These are phyloP conservation scores for Gambusia affinis DNA, from an alignment of 2,113 vertebrate species.

Conservation along the genomic window DNA sequence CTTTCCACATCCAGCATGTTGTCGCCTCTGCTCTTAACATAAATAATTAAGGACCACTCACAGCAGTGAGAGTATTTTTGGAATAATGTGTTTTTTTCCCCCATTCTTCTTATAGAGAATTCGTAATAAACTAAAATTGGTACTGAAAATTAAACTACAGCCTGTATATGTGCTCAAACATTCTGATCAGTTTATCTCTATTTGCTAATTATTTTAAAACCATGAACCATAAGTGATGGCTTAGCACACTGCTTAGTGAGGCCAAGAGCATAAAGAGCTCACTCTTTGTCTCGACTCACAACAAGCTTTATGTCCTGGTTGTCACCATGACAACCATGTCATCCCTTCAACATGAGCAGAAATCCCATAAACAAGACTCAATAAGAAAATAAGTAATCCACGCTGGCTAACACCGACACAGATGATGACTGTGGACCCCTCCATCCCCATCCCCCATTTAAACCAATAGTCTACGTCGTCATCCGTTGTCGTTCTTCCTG, in stretches of 20 bases:
- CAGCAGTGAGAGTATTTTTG: neutral
- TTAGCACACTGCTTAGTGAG: constrained; percentile 37
- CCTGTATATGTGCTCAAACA: neutral
- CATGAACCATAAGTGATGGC: constrained; percentile 10
- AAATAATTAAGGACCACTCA: neutral
- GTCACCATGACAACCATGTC: constrained; percentile 78
- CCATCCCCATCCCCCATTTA: neutral
- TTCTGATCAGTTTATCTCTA: neutral
- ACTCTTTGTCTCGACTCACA: constrained; percentile 66
- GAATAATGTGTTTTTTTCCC: neutral
- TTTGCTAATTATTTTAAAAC: neutral
- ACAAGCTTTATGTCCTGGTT: constrained; percentile 71
- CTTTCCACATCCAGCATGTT: neutral
- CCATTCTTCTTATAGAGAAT: neutral
- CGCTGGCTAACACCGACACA: constrained; percentile 31
- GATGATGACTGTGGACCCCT: constrained; percentile 12
- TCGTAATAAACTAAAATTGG: neutral
- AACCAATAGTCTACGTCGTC: neutral
- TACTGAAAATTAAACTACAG: neutral
- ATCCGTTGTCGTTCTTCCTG: neutral
- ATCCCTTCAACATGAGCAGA: constrained; percentile 72
- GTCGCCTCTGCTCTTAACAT: neutral
- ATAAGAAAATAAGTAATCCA: constrained; percentile 64
- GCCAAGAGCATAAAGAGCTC: constrained; percentile 55
- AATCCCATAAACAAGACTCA: constrained; percentile 67